Base-by-base conservation (phyloP, 1,140 invertebrate genomes). In the Lepidurus packardi region DNA sequence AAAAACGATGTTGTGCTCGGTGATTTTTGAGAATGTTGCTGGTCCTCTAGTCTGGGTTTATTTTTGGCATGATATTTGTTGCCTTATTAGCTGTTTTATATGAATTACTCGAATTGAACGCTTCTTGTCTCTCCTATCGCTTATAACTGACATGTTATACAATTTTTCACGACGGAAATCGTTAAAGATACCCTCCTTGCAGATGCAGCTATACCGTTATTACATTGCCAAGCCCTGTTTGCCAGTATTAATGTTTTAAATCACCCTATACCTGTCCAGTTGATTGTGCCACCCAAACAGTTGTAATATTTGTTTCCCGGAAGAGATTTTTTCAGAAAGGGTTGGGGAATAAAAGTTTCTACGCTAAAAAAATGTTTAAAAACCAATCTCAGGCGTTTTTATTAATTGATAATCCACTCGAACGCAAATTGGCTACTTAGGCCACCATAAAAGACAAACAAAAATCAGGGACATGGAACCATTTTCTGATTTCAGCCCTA, bases 151-250 rank as follows among this genome's bases (percentile, higher is more conserved):
- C 53, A 65, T 47, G 21, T 65, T 13, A n/a, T 65, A 65, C 8
- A 4, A 65, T 65, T 65, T 21, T 21, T 16, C 21, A 65, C n/a
- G 6, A 65, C 53, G 21, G 21, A n/a, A 21, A n/a, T 65, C 21
- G 53, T 65, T 65, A 65, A 65, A 65, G 21, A n/a, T 65, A 21
- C 21, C 53, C 53, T 8, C 53, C 21, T 65, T 65, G 53, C 13
- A 65, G 21, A 65, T 11, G 8, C 53, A 65, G 21, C 21, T 65
- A 1, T 65, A 65, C 53, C 53, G 53, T 65, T 65, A 65, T 65
- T 13, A 65, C 53, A 65, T 65, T 65, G 53, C 53, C 53, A 65
- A 65, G 53, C 53, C 53, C 53, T 65, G 53, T 65, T 65, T 65
- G 53, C 53, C 53, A 65, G 53, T 65, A 65, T 65, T 65, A 34